A percentile compares a stretch with the other conserved stretches of the same genome.
These are phyloP conservation scores for Idaea aversata DNA, from an alignment of 2,888 invertebrate species.

Conservation along the genomic window DNA sequence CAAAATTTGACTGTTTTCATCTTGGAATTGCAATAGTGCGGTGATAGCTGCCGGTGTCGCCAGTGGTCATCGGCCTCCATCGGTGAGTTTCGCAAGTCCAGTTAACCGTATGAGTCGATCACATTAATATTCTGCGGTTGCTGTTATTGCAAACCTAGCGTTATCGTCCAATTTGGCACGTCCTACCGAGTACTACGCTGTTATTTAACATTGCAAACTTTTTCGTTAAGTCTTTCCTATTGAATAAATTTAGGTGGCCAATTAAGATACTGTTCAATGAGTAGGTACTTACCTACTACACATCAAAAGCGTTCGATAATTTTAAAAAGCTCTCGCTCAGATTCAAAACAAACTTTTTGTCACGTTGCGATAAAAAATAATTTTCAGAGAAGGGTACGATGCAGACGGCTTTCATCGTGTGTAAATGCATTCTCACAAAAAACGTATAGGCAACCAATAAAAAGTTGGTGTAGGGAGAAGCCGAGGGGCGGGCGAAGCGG, in stretches of 20 bases:
- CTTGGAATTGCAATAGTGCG: constrained; percentile 38
- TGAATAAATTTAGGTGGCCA: constrained; percentile 16
- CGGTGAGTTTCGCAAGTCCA: constrained; percentile 77
- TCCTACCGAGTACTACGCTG: constrained; percentile 24
- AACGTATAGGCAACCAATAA: constrained; percentile 76
- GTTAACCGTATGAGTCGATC: constrained; percentile 71
- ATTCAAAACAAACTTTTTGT: constrained; percentile 7
- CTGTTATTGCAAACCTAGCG: constrained; percentile 65
- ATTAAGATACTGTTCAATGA: constrained; percentile 12
- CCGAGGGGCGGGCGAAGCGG: constrained; percentile 73
- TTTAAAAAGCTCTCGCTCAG: constrained; percentile 66
- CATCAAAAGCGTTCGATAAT: constrained; percentile 40
- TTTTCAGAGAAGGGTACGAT: constrained; percentile 65
- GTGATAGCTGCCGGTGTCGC: constrained; percentile 46
- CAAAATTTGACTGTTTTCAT: background rate
- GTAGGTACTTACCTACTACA: too few relatives aligned
- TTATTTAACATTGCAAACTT: background rate
- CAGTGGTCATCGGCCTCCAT: constrained; percentile 74
- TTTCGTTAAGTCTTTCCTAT: constrained; percentile 15
- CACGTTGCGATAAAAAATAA: constrained; percentile 64
- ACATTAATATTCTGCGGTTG: constrained; percentile 75
- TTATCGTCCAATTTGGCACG: constrained; percentile 44
- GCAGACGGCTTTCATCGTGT: constrained; percentile 72
- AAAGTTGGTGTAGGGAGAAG: constrained; percentile 73
- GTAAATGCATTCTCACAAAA: constrained; percentile 71